Percentiles rank a stretch among this genome's conserved stretches.
phyloP scores from a whole-genome alignment of 2,797 vertebrate species.

The Falco berigora region DNA sequence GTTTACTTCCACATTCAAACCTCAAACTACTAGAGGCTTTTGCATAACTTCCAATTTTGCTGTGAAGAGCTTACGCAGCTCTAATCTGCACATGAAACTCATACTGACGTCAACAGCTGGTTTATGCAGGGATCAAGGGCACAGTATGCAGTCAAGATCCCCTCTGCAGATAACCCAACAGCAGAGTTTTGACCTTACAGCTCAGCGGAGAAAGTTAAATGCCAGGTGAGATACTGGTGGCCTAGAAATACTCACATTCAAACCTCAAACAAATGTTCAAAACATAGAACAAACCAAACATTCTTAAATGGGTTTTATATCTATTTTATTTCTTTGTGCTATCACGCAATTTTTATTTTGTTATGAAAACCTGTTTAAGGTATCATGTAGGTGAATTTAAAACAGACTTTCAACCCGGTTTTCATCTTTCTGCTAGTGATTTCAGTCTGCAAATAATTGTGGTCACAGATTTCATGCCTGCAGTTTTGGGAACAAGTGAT shows the following conservation, averaged over 20 bases:
- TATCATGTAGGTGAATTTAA: background rate
- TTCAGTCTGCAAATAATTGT: background rate
- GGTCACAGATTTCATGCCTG: background rate
- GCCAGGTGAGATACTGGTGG: background rate
- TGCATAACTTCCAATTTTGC: slow-evolving; percentile 13
- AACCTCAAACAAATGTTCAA: background rate
- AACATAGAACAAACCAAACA: background rate
- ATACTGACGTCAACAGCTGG: background rate
- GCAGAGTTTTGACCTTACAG: slow-evolving; percentile 10
- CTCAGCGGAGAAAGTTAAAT: slow-evolving; percentile 8
- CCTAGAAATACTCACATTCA: background rate
- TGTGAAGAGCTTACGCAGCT: slow-evolving; percentile 8
- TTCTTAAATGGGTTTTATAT: background rate
- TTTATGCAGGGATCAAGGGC: background rate
- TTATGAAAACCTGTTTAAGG: background rate
- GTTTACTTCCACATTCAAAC: background rate
- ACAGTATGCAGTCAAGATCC: slow-evolving; percentile 16
- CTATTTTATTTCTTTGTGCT: background rate
- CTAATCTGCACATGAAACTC: slow-evolving; percentile 22
- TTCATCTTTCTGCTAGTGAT: background rate
- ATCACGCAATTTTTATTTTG: background rate
- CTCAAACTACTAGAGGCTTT: background rate
- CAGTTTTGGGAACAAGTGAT: background rate
- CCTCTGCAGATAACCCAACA: slow-evolving; percentile 35
- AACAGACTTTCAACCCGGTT: background rate